Conservation (phyloP, 2,113 vertebrate species). For the Athene noctua region DNA sequence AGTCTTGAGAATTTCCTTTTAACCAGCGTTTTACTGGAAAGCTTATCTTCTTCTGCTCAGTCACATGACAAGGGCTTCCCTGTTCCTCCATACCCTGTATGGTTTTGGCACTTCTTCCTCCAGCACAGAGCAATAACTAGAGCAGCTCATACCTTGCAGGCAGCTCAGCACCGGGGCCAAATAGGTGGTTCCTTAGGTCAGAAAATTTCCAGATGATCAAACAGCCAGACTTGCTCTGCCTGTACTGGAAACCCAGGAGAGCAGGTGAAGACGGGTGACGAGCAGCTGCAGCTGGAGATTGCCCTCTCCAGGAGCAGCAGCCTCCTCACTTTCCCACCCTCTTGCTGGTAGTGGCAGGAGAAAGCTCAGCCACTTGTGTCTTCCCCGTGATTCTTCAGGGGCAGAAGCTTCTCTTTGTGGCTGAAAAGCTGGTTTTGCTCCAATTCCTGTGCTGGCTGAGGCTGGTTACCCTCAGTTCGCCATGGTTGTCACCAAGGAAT, state of each 20-base stretch:
- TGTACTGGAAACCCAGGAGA: neutral
- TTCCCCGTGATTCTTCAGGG: neutral
- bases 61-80: neutral
- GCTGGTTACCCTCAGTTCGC: neutral
- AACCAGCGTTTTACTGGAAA: neutral
- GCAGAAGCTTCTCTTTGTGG: neutral
- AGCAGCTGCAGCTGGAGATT: neutral
- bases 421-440: neutral
- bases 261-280: neutral
- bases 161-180: neutral
- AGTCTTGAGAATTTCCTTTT: neutral
- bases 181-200: neutral
- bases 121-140: rapidly evolving
- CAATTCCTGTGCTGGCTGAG: neutral
- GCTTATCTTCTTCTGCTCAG: neutral
- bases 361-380: neutral
- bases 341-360: no score
- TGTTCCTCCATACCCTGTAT: rapidly evolving
- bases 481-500: rapidly evolving
- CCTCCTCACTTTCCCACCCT: neutral
- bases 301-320: neutral
- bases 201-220: neutral
- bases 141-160: neutral
- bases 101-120: neutral
- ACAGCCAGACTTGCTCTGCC: neutral